Conservation (phyloP, 2,113 vertebrate species). For the Serilophus lunatus region DNA sequence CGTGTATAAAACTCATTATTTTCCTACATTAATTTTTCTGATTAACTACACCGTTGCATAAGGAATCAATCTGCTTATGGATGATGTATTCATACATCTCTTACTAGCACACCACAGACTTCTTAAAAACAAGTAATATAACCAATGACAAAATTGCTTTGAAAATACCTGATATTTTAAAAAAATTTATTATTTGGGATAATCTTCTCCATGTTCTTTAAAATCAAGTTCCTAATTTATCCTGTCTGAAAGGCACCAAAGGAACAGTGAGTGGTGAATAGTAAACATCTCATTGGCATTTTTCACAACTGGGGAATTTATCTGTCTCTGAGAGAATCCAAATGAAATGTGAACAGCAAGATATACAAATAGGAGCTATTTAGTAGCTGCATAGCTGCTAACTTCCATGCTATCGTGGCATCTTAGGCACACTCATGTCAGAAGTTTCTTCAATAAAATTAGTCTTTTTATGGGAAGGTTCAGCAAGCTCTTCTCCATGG, state of each 20-base stretch:
- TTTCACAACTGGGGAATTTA: neutral
- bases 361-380: neutral
- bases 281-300: neutral
- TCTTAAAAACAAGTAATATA: neutral
- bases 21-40: neutral
- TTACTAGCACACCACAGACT: neutral
- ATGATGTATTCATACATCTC: neutral
- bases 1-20: neutral
- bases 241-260: slow-evolving; percentile 36
- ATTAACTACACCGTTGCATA: neutral
- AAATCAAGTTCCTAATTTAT: neutral
- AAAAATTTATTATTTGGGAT: slow-evolving; percentile 10
- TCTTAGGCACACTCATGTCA: neutral
- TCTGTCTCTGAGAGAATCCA: neutral
- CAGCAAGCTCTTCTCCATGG: slow-evolving; percentile 32
- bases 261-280: neutral
- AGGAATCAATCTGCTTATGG: neutral
- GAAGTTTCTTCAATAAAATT: slow-evolving; percentile 53
- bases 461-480: slow-evolving; percentile 68
- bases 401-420: neutral
- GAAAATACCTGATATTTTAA: neutral
- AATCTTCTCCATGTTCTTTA: neutral
- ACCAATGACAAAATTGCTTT: neutral
- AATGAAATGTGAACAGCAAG: neutral
- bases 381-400: neutral